These are phyloP conservation scores for Scaptomyza graminum DNA, from an alignment of 1,140 invertebrate genomes.

Conservation along the genomic window DNA sequence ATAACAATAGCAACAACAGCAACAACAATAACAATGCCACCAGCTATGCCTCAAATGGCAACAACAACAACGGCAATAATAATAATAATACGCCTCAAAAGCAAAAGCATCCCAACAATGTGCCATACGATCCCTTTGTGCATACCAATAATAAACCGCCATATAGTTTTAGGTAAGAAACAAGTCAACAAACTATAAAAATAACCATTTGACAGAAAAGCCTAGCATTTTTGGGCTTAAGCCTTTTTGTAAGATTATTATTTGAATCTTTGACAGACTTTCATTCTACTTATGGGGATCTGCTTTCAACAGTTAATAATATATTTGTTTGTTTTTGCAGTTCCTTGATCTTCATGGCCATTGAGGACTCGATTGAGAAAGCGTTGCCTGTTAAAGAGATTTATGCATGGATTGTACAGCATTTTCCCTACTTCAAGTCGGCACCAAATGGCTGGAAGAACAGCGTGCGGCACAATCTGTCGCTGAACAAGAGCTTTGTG, in stretches of 20 bases:
- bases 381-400: conserved; percentile 98
- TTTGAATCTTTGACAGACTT: too few relatives aligned
- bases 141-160: conserved; percentile 95
- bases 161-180: conserved; percentile 89
- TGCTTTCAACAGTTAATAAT: too few relatives aligned
- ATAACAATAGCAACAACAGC: conserved; percentile 23
- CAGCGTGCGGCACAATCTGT: conserved; percentile 97
- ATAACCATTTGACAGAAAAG: too few relatives aligned
- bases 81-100: conserved; percentile 76
- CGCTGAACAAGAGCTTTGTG: conserved; percentile 98
- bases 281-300: too few relatives aligned
- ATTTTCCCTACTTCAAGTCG: conserved; percentile 98
- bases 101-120: conserved; percentile 89
- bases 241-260: too few relatives aligned
- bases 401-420: conserved; percentile 98
- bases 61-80: conserved; percentile 21
- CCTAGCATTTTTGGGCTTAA: too few relatives aligned
- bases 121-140: conserved; percentile 90
- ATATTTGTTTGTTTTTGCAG: conserved; percentile 87
- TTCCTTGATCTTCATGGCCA: conserved; percentile 98
- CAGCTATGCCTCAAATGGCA: conserved; percentile 13
- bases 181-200: too few relatives aligned
- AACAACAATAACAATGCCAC: conserved; percentile 40
- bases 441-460: conserved; percentile 99
- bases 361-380: conserved; percentile 94